Evolutionary conservation across 2,797 vertebrate genomes (phyloP), one percentile per base, ranked within the genome.

Genomic region (Prionace glauca): DNA sequence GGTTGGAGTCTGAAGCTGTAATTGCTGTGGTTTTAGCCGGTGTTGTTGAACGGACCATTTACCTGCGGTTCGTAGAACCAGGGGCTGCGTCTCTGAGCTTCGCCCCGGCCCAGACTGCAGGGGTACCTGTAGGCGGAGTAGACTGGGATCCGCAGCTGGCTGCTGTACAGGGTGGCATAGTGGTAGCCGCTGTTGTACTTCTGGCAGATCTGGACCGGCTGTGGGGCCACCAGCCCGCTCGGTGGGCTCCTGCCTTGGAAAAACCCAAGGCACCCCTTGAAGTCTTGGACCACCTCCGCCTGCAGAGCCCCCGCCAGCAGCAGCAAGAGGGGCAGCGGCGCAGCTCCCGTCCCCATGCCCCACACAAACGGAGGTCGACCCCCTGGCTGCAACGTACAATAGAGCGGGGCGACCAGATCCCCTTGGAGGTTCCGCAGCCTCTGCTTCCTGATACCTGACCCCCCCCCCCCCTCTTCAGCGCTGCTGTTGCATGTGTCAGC

Each of bases 1-100:
- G 22, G 26, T 4, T 11, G 4, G 8, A 32, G 8, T 32, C 1
- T 11, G 29, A 74, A 32, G 29, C 71, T 26, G 26, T 8, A 9
- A 9, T 72, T 72, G 71, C 69, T 20, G 22, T 18, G 22, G 26
- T 29, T 56, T 7, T 56, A n/a, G 50, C 50, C 50, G 50, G 50
- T 56, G 50, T 56, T 56, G 3, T 56, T 56, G 50, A 50, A 3
- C 45, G 1, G 32, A 22, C 7, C 2, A 65, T 24, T 92, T 92
- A 92, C 90, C 90, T 92, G 90, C n/a, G 90, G 90, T 26, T 92
- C 90, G 2, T 69, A 24, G 10, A 92, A 92, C 90, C 90, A 92
- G 7, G n/a, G 62, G 3, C 0, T 50, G 90, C n/a, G 90, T 41
- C 10, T 92, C n/a, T 69, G 8, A 24, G 18, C 90, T 3, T 41